Conservation (phyloP, 2,888 invertebrate species). For the Drosophila algonquin region DNA sequence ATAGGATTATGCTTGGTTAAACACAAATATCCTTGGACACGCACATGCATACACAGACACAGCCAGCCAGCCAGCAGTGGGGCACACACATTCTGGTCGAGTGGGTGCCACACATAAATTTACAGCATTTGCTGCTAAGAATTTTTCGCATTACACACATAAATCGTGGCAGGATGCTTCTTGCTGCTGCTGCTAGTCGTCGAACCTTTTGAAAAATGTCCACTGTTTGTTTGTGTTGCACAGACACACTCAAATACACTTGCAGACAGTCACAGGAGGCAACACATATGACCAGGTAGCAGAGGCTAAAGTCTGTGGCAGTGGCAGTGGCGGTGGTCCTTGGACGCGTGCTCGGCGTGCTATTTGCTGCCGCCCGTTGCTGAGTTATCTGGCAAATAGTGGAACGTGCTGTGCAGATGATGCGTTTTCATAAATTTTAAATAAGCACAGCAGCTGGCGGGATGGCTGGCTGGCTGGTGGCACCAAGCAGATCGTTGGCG, state of each 20-base stretch:
- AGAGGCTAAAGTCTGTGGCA: conserved; percentile 3
- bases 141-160: conserved; percentile 75
- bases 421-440: conserved; percentile 80
- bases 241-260: conserved; percentile 28
- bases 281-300: conserved; percentile 43
- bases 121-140: conserved; percentile 66
- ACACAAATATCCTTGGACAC: conserved; percentile 62
- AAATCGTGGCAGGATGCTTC: conserved; percentile 65
- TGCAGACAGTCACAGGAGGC: conserved; percentile 7
- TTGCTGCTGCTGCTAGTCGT: conserved; percentile 46
- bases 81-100: conserved; percentile 9
- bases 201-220: conserved; percentile 75
- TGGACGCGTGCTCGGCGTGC: conserved; percentile 59
- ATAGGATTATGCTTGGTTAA: conserved; percentile 79
- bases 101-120: conserved; percentile 63
- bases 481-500: conserved; percentile 8
- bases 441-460: conserved; percentile 63
- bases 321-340: conserved; percentile 49
- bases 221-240: conserved; percentile 63
- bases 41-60: conserved; percentile 27
- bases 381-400: conserved; percentile 80
- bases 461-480: neutral
- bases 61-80: neutral
- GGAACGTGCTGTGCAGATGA: conserved; percentile 79
- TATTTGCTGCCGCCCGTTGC: conserved; percentile 70